Evolutionary conservation across 2,888 invertebrate genomes (phyloP).

Genomic region (Galeopsomyia nigrocyanea): DNA sequence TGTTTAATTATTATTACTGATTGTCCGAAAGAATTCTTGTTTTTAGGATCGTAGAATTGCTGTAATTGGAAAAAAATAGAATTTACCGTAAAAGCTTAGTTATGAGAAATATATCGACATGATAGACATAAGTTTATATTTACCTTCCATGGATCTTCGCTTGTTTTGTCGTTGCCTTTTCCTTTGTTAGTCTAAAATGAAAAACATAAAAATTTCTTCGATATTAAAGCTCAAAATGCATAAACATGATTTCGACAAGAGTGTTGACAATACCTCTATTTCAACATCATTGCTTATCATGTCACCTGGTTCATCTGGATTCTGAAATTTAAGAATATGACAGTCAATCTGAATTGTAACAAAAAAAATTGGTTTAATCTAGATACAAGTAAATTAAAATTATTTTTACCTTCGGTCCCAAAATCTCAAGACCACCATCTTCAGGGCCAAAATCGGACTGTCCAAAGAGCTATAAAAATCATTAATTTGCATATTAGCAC

Average conservation of each 20-base stretch:
- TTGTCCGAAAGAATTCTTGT: constrained; percentile 14
- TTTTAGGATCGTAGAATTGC: constrained; percentile 8
- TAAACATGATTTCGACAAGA: no score
- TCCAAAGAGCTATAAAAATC: neutral
- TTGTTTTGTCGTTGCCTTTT: neutral
- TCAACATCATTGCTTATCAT: no score
- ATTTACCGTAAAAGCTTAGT: neutral
- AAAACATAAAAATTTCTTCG: neutral
- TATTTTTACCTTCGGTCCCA: constrained; percentile 5
- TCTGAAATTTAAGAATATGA: neutral
- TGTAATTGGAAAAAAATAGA: neutral
- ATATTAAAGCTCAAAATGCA: neutral
- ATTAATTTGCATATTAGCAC: no score
- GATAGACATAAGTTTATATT: neutral
- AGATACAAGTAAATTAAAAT: no score
- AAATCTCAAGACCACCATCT: neutral
- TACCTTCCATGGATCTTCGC: constrained; percentile 4
- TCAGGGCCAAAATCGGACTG: neutral
- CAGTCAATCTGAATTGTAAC: no score
- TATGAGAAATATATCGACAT: no score
- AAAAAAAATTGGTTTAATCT: no score
- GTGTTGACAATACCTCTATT: no score
- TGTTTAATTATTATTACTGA: constrained; percentile 6
- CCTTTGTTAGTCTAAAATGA: neutral
- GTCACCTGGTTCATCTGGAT: neutral